phyloP scores from a whole-genome alignment of 2,797 vertebrate species.

The Arrhamphus sclerolepis region DNA sequence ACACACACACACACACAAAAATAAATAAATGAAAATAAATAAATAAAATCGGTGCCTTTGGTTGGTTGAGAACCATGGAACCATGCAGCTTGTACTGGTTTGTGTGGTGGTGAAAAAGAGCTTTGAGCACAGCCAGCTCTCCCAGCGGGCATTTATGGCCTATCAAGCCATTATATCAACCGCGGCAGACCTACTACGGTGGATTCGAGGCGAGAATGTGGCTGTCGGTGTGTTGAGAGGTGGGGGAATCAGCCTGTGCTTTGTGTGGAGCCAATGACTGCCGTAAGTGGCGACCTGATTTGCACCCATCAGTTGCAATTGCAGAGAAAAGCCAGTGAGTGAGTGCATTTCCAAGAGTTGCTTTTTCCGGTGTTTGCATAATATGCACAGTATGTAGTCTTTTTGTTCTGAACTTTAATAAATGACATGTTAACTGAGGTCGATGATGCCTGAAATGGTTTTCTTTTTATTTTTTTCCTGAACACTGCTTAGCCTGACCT shows the following conservation, averaged over 20 bases:
- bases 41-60: too few species aligned
- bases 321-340: slow-evolving; percentile 16
- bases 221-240: slow-evolving; percentile 38
- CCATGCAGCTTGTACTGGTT: slow-evolving; percentile 12
- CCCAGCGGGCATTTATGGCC: slow-evolving; percentile 31
- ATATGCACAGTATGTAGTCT: slow-evolving; percentile 9
- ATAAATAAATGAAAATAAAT: too few species aligned
- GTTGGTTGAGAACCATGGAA: too few species aligned
- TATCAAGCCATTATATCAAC: slow-evolving; percentile 55
- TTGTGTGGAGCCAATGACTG: slow-evolving; percentile 40
- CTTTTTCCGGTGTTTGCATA: slow-evolving; percentile 35
- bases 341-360: slow-evolving; percentile 31
- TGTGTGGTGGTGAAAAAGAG: slow-evolving; percentile 30
- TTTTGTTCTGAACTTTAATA: too few species aligned
- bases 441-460: too few species aligned
- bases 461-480: too few species aligned
- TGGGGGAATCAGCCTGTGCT: slow-evolving; percentile 33
- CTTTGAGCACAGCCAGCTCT: slow-evolving; percentile 29
- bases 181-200: slow-evolving; percentile 27
- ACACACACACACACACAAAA: too few species aligned
- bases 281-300: slow-evolving; percentile 54
- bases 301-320: slow-evolving; percentile 50
- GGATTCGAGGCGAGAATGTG: slow-evolving; percentile 41
- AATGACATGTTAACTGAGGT: too few species aligned
- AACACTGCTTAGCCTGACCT: too few species aligned